Evolutionary conservation across 2,797 vertebrate genomes (phyloP).

Genomic region (Acrocephalus scirpaceus): DNA sequence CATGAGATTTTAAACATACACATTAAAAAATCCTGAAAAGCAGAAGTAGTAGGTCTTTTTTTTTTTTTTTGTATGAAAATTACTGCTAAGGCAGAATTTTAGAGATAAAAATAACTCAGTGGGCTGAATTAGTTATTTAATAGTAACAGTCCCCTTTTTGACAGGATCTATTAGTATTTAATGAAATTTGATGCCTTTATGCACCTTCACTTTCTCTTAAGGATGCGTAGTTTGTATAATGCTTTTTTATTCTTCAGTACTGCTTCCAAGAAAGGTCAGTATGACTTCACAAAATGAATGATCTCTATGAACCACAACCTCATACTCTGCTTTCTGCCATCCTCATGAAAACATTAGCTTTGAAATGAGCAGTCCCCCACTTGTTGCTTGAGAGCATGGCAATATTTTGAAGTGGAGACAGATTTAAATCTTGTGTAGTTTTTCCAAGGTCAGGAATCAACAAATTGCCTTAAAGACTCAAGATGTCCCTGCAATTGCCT

Average conservation of each 20-base stretch:
- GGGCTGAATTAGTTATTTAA: background rate
- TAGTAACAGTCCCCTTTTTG: background rate
- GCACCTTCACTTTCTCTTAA: background rate
- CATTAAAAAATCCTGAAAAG: background rate
- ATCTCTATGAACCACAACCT: background rate
- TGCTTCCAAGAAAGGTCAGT: background rate
- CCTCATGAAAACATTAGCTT: background rate
- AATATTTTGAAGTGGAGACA: background rate
- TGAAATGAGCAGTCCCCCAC: background rate
- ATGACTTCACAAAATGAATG: background rate
- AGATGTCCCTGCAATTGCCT: background rate
- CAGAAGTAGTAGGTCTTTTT: background rate
- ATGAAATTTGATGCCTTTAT: background rate
- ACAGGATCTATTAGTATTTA: background rate
- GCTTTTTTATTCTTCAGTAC: background rate
- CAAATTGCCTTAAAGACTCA: background rate
- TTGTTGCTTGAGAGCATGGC: conserved; percentile 6
- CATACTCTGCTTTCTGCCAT: background rate
- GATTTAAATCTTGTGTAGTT: background rate
- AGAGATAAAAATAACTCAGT: conserved; percentile 5
- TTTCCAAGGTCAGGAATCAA: background rate
- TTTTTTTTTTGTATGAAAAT: background rate
- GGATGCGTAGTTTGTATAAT: background rate
- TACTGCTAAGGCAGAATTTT: background rate
- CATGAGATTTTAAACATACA: conserved; percentile 8